A percentile compares a stretch with the other conserved stretches of the same genome.
Evolutionary conservation across 35 echinoderm and acorn worm genomes (phyloP).

Genomic region (Hemicentrotus pulcherrimus): DNA sequence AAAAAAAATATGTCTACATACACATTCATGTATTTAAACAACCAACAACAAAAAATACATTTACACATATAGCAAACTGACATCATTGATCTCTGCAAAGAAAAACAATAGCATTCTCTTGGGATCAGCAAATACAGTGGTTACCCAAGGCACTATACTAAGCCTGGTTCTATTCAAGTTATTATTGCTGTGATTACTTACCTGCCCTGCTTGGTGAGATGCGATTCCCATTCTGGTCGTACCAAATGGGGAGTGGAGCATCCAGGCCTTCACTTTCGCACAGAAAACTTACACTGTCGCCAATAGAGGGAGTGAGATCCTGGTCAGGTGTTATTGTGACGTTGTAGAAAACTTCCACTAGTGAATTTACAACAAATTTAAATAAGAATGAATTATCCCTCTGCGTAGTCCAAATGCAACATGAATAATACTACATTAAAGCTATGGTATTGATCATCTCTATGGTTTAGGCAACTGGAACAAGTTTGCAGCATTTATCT

Average conservation of each 20-base stretch:
- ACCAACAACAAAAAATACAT: background rate
- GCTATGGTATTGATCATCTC: no score
- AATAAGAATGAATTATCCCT: background rate
- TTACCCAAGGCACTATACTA: background rate
- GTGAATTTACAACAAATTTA: background rate
- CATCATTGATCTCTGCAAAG: background rate
- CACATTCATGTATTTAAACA: background rate
- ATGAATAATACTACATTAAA: no score
- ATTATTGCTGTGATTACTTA: background rate
- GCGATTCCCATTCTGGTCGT: constrained; percentile 34
- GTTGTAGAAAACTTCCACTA: constrained; percentile 28
- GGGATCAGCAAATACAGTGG: background rate
- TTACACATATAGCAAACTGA: background rate
- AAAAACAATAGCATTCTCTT: background rate
- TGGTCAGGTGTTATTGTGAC: constrained; percentile 45
- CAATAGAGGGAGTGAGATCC: constrained; percentile 41
- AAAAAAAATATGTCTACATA: no score
- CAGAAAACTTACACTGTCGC: constrained; percentile 51
- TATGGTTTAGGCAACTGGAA: no score
- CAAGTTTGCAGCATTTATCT: no score
- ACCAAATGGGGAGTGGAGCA: constrained; percentile 50
- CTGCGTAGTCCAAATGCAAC: no score
- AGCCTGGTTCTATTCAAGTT: background rate
- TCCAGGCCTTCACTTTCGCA: constrained; percentile 27
- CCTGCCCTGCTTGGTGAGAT: constrained; percentile 28